Percentiles rank a stretch among this genome's conserved stretches.
phyloP scores from a whole-genome alignment of 2,113 vertebrate genomes.

The Gallinago paraguaiae region DNA sequence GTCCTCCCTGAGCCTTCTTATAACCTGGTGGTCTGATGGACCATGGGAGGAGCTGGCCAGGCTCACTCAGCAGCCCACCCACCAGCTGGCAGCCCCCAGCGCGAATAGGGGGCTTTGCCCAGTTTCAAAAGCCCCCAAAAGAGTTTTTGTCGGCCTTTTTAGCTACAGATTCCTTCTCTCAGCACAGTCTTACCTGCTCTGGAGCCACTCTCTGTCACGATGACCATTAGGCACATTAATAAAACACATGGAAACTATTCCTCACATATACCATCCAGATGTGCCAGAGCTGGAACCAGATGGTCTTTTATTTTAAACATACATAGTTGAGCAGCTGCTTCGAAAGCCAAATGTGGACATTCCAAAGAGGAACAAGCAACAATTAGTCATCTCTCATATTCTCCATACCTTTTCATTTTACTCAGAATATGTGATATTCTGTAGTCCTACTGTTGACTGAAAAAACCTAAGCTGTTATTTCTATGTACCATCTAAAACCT shows the following conservation, averaged over 20 bases:
- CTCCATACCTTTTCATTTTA: not conserved
- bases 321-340: not conserved
- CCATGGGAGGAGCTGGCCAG: no score
- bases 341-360: not conserved
- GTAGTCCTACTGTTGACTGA: not conserved
- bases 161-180: no score
- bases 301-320: not conserved
- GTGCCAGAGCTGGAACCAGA: not conserved
- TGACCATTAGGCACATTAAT: no score
- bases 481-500: not conserved
- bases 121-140: no score
- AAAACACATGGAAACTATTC: not conserved
- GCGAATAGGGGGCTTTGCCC: no score
- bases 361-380: not conserved
- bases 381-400: not conserved
- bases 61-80: no score
- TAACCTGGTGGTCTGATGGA: no score
- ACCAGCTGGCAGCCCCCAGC: no score
- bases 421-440: not conserved
- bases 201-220: no score
- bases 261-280: not conserved
- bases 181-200: no score
- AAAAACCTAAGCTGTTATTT: not conserved
- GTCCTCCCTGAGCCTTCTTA: no score
- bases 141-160: no score